Evolutionary conservation across 2,888 invertebrate genomes (phyloP).

Genomic region (Athripsodes cinereus): DNA sequence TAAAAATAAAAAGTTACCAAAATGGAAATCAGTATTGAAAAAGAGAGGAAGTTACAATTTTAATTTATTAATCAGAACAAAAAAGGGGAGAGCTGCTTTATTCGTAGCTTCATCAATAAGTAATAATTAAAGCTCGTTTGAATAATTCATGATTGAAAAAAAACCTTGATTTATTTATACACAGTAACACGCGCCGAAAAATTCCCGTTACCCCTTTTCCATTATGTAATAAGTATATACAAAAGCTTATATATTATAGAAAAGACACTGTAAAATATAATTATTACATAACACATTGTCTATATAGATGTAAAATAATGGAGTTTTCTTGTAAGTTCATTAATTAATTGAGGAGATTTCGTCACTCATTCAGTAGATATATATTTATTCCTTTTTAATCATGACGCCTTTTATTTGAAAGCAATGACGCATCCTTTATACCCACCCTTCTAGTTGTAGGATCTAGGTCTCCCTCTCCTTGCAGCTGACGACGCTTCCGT

Average conservation of each 20-base stretch:
- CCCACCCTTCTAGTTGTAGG: not conserved
- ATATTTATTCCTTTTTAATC: not conserved
- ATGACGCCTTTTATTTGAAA: not conserved
- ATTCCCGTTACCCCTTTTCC: not conserved
- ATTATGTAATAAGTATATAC: no score
- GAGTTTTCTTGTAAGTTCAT: conserved; percentile 3
- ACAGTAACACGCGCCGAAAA: no score
- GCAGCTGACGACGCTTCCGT: no score
- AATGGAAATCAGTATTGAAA: conserved; percentile 5
- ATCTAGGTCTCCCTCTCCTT: not conserved
- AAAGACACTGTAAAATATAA: not conserved
- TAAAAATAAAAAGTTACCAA: no score
- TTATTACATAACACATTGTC: not conserved
- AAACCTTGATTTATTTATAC: no score
- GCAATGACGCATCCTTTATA: conserved; percentile 5
- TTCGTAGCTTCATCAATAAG: no score
- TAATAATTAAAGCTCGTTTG: not conserved
- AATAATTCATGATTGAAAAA: not conserved
- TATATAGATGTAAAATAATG: conserved; percentile 6
- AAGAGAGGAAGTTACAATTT: not conserved
- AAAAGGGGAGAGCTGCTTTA: no score
- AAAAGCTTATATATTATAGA: no score
- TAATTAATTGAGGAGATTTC: conserved; percentile 1
- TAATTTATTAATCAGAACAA: no score
- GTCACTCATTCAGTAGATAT: not conserved